Percentiles rank a stretch among this genome's conserved stretches.
Conservation (phyloP, 2,113 vertebrate genomes). For the Fregata magnificens region DNA sequence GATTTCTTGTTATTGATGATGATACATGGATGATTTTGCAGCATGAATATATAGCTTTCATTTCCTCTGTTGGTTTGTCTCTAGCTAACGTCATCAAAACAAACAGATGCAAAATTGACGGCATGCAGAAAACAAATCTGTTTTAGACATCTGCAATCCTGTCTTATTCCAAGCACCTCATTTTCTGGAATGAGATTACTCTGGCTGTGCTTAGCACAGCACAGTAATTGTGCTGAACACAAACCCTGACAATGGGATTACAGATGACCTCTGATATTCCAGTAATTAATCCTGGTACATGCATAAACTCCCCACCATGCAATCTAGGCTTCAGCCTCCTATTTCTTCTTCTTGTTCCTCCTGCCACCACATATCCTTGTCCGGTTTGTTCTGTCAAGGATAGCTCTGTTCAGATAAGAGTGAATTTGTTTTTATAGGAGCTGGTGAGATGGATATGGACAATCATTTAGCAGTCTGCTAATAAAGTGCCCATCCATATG, state of each 20-base stretch:
- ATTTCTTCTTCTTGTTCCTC: not conserved
- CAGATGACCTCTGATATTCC: not conserved
- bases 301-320: not conserved
- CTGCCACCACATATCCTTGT: not conserved
- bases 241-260: not conserved
- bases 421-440: not conserved
- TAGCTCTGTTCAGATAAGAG: not conserved
- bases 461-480: not conserved
- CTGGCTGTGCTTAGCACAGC: constrained; percentile 8
- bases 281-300: not conserved
- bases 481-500: no score
- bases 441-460: not conserved
- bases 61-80: constrained; percentile 22
- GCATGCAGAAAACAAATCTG: constrained; percentile 58
- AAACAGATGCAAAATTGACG: constrained; percentile 67
- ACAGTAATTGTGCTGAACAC: not conserved
- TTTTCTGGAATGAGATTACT: constrained; percentile 14
- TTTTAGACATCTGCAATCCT: constrained; percentile 46
- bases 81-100: constrained; percentile 38
- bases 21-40: not conserved
- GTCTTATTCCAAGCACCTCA: not conserved
- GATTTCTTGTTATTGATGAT: not conserved
- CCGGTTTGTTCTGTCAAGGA: not conserved
- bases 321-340: not conserved
- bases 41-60: not conserved